Evolutionary conservation across 2,888 invertebrate genomes (phyloP).

Genomic region (Zootermopsis nevadensis): DNA sequence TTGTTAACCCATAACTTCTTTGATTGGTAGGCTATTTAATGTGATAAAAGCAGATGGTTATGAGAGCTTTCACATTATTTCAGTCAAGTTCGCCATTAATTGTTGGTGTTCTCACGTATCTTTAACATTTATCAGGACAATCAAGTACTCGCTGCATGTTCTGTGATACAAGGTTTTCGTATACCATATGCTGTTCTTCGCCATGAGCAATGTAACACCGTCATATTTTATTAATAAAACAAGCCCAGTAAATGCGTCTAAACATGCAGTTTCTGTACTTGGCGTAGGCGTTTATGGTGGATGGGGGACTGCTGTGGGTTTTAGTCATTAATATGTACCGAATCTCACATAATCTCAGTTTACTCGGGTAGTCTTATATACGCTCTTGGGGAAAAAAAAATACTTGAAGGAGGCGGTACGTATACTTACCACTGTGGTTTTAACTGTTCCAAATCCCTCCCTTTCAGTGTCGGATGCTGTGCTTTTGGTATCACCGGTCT

Average conservation of each 20-base stretch:
- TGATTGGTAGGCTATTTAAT: no score
- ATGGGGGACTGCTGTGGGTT: background rate
- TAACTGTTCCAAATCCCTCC: no score
- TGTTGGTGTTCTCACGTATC: no score
- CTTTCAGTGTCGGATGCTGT: background rate
- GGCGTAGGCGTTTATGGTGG: background rate
- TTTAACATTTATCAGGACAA: no score
- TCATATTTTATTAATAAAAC: background rate
- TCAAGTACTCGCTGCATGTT: background rate
- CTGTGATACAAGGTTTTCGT: background rate
- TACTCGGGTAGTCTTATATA: no score
- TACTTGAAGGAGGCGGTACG: no score
- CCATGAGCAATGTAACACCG: background rate
- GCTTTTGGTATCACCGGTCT: background rate
- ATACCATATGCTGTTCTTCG: background rate
- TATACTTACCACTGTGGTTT: no score
- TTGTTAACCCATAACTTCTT: background rate
- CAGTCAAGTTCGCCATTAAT: no score
- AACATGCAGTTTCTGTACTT: background rate
- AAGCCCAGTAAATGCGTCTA: background rate
- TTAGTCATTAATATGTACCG: background rate
- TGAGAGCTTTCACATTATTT: no score
- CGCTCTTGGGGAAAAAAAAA: no score
- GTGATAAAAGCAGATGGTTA: no score
- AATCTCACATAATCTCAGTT: no score